phyloP scores from a whole-genome alignment of 2,888 invertebrate genomes.

The Argyra leucocephala region DNA sequence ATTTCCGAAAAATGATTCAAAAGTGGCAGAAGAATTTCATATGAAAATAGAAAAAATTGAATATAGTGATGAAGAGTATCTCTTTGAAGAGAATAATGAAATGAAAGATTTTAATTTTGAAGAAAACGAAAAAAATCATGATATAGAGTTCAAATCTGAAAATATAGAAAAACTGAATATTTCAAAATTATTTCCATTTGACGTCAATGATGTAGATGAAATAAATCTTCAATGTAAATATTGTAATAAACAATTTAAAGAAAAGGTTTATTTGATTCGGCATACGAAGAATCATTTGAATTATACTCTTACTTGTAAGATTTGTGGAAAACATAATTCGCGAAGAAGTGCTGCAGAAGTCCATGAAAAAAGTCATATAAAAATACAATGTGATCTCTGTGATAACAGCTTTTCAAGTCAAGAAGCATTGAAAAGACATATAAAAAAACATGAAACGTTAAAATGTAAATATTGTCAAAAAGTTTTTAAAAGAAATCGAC shows the following conservation, averaged over 20 bases:
- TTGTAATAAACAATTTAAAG: neutral
- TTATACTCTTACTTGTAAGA: neutral
- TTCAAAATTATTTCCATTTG: neutral
- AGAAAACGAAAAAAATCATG: too few species aligned
- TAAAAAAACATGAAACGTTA: conserved; percentile 30
- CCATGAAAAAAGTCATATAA: neutral
- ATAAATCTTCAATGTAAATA: neutral
- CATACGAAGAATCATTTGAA: neutral
- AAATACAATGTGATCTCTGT: neutral
- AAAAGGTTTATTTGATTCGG: neutral
- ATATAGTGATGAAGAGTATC: neutral
- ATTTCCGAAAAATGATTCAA: too few species aligned
- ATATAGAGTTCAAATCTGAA: neutral
- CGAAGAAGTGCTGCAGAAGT: neutral
- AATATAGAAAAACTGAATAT: neutral
- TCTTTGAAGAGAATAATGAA: neutral
- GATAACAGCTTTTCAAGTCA: neutral
- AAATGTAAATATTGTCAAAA: conserved; percentile 51
- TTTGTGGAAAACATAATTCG: neutral
- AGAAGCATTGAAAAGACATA: neutral
- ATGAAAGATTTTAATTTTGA: too few species aligned
- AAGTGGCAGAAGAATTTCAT: neutral
- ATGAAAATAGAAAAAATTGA: neutral
- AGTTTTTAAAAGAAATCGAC: conserved; percentile 49
- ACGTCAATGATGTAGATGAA: neutral